phyloP scores from a whole-genome alignment of 2,113 vertebrate species.

The Lutjanus erythropterus region DNA sequence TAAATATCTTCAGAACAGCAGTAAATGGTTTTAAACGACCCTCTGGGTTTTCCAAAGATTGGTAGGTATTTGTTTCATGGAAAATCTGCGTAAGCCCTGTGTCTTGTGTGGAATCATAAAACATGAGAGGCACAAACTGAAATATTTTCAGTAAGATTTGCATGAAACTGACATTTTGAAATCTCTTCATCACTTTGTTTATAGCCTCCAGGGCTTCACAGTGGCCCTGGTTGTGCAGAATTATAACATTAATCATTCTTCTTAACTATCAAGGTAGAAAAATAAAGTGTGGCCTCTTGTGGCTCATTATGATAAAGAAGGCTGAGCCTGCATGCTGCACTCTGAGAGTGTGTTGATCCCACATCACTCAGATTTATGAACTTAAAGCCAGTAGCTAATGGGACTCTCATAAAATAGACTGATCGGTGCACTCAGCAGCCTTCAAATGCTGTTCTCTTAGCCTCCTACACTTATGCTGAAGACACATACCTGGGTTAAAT shows the following conservation, averaged over 20 bases:
- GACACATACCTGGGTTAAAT: neutral
- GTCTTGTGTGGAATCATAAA: neutral
- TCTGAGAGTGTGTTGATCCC: neutral
- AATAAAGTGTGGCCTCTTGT: neutral
- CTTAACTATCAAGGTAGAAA: neutral
- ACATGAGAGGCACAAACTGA: neutral
- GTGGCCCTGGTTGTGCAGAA: neutral
- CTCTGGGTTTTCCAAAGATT: neutral
- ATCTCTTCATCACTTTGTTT: neutral
- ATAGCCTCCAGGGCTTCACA: neutral
- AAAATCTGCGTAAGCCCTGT: neutral
- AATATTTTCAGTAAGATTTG: neutral
- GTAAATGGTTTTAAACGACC: neutral
- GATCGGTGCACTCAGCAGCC: neutral
- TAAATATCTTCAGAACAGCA: neutral
- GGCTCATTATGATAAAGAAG: neutral
- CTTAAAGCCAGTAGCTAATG: conserved; percentile 4
- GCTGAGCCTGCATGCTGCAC: neutral
- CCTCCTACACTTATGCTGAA: neutral
- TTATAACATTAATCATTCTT: neutral
- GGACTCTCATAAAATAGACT: neutral
- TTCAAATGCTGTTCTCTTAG: neutral
- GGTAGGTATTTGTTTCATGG: neutral
- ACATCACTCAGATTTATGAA: conserved; percentile 30
- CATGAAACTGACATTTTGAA: neutral